Base-by-base conservation (phyloP, 2,888 invertebrate genomes). In the Sicus ferrugineus region DNA sequence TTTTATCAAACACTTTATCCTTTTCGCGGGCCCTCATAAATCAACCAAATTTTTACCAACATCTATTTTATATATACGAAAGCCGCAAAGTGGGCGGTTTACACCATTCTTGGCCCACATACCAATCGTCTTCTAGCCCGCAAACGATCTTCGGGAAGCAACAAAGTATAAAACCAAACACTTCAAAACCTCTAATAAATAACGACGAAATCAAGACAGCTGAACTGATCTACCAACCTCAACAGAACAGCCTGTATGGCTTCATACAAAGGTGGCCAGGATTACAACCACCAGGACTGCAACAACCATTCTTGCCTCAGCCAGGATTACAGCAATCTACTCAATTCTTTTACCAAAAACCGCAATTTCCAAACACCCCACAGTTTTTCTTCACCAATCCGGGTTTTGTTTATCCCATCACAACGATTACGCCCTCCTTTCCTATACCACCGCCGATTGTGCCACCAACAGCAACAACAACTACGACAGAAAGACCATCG, bases 81-180 rank as follows among this genome's bases (percentile, higher is more conserved):
- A 77, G 78, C 75, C 82, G 84, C 84, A 79, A 78, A 74, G 59
- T 85, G 85, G 85, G 83, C 84, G 50, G 72, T 76, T 56, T 72
- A 42, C 42, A 9, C 42, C n/a, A n/a, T n/a, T n/a, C n/a, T n/a
- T n/a, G n/a, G n/a, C n/a, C n/a, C n/a, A n/a, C n/a, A n/a, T n/a
- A n/a, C n/a, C n/a, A n/a, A 9, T n/a, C 42, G 14, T 42, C 42
- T 42, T 9, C 42, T 42, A 42, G 14, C 16, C 14, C 42, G 42
- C 4, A 1, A 34, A 34, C 34, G 14, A 42, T 42, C 5, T 16
- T 16, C 16, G 42, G 16, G n/a, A n/a, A 9, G n/a, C 14, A n/a
- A 16, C 42, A 14, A 34, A 34, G 34, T 34, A 34, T 9, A 14
- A 34, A 34, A 14, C 34, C 7, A 34, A 1, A 34, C 9, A 34